Percentiles rank a stretch among this genome's conserved stretches.
Conservation (phyloP, 2,888 invertebrate genomes). For the Spisula solida region DNA sequence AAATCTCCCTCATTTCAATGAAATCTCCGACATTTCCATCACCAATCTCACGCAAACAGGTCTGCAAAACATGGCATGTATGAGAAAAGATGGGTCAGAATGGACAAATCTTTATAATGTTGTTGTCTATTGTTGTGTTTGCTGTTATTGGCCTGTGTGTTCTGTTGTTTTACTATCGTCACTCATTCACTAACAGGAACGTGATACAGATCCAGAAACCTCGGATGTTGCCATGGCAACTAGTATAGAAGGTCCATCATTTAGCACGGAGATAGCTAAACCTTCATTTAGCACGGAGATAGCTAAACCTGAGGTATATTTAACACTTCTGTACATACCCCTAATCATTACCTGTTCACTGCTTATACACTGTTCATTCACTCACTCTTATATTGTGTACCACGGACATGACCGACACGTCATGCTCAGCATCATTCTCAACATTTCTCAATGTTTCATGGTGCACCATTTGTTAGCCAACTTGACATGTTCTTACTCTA, state of each 20-base stretch:
- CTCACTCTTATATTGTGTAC: background rate
- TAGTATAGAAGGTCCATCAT: slow-evolving; percentile 63
- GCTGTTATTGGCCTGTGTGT: slow-evolving; percentile 34
- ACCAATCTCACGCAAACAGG: too few species aligned
- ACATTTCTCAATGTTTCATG: background rate
- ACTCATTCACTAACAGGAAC: slow-evolving; percentile 67
- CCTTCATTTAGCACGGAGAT: slow-evolving; percentile 58
- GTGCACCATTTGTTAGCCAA: background rate
- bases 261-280: slow-evolving; percentile 56
- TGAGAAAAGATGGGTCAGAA: too few species aligned
- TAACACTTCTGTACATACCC: slow-evolving; percentile 26
- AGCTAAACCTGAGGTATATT: slow-evolving; percentile 64
- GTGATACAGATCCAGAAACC: slow-evolving; percentile 71
- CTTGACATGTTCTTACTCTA: background rate
- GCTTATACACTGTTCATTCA: background rate
- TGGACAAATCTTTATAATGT: background rate
- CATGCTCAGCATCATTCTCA: background rate
- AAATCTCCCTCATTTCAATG: too few species aligned
- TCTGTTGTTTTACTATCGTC: slow-evolving; percentile 25
- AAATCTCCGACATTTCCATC: too few species aligned
- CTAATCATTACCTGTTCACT: background rate
- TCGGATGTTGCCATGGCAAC: slow-evolving; percentile 63
- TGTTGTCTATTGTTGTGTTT: slow-evolving; percentile 9
- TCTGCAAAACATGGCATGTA: too few species aligned
- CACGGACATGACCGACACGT: background rate